These are phyloP conservation scores for Hylia prasina DNA, from an alignment of 2,113 vertebrate species.

Conservation along the genomic window DNA sequence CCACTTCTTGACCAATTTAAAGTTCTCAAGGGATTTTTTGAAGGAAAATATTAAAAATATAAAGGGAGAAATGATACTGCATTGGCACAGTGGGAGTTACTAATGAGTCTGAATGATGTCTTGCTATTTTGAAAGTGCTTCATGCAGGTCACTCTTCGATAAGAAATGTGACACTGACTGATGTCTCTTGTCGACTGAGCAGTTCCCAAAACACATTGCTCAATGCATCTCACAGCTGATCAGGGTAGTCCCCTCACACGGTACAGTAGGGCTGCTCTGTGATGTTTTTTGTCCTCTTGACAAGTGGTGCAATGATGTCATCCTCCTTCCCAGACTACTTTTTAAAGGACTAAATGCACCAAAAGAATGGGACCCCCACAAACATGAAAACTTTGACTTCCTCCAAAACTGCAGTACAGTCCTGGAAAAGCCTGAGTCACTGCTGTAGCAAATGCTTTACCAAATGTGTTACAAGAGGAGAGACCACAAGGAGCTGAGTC, in stretches of 20 bases:
- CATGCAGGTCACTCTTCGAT: background rate
- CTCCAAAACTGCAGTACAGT: background rate
- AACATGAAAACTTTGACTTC: background rate
- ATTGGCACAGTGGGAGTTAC: background rate
- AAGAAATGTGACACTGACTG: background rate
- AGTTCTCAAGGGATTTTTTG: background rate
- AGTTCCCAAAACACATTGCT: background rate
- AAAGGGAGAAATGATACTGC: background rate
- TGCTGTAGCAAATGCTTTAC: background rate
- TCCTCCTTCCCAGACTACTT: background rate
- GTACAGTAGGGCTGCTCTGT: background rate
- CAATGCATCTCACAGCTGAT: background rate
- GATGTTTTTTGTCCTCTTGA: background rate
- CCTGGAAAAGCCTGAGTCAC: background rate
- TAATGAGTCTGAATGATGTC: background rate
- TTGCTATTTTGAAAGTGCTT: background rate
- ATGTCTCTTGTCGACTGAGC: background rate
- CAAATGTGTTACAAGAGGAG: background rate
- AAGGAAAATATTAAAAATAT: background rate
- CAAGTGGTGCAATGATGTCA: background rate
- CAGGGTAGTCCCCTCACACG: background rate
- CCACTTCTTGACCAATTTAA: conserved; percentile 1
- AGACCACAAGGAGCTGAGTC: background rate
- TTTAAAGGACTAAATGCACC: background rate
- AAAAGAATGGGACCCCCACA: background rate